Conservation (phyloP, 2,888 invertebrate species). For the Neoascia interrupta region DNA sequence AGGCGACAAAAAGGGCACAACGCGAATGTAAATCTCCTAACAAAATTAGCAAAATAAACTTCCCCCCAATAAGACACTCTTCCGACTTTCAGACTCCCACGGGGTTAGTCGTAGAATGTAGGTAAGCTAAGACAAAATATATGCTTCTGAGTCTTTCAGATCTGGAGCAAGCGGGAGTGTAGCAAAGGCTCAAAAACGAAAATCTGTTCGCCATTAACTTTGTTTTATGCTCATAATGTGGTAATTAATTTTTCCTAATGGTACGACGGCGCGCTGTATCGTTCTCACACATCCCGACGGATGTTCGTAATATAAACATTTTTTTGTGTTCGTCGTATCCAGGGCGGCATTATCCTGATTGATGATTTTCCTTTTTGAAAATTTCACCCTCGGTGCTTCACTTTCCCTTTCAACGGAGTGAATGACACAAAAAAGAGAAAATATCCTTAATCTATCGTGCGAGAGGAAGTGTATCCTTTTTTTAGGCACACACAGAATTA, state of each 20-base stretch:
- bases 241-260: slow-evolving; percentile 67
- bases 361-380: slow-evolving; percentile 52
- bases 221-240: slow-evolving; percentile 65
- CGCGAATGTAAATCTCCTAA: slow-evolving; percentile 54
- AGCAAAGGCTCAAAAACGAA: slow-evolving; percentile 45
- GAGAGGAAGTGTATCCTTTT: slow-evolving; percentile 28
- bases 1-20: slow-evolving; percentile 17
- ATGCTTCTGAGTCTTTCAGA: background rate
- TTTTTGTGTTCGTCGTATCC: background rate
- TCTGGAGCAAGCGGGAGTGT: background rate
- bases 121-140: too few relatives aligned
- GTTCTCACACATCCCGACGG: slow-evolving; percentile 18
- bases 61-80: slow-evolving; percentile 34
- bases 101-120: background rate
- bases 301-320: slow-evolving; percentile 33
- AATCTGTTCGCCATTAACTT: slow-evolving; percentile 64
- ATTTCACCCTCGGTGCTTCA: background rate
- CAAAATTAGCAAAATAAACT: slow-evolving; percentile 62
- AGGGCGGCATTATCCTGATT: slow-evolving; percentile 52
- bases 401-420: background rate
- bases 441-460: slow-evolving; percentile 31
- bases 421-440: slow-evolving; percentile 16
- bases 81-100: slow-evolving; percentile 42
- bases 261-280: slow-evolving; percentile 30
- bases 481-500: slow-evolving; percentile 11